Base-by-base conservation (phyloP, 2,888 invertebrate species). In the Iphiclides podalirius region DNA sequence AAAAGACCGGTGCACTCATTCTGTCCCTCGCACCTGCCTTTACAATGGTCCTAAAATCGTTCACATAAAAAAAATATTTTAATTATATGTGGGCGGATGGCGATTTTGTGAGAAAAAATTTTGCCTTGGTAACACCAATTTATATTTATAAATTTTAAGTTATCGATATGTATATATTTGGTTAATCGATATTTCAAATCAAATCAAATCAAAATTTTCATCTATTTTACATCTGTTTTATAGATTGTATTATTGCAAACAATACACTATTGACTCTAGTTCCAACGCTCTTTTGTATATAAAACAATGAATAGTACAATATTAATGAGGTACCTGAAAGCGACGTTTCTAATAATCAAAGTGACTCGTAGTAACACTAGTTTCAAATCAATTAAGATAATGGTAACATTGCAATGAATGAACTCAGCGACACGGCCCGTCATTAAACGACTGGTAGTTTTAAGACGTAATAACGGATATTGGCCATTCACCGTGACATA, bases 1-100 rank as follows among this genome's bases (percentile, higher is more conserved):
- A 81, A 76, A 72, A 65, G 62, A 59, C 66, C 62, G 63, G 61
- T 59, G 67, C 61, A 67, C 68, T 68, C 73, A 70, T 63, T 60
- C 35, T 53, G 65, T 55, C 52, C 47, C 55, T 52, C 52, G 57
- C 66, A 67, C 70, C 70, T 72, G 71, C 60, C 51, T 46, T 51
- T 54, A 53, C 70, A 73, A 44, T 72, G 71, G 66, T 66, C 58
- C 65, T 64, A 64, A 67, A 47, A 71, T 65, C 64, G n/a, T 64
- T 64, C 64, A 64, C 26, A 16, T 53, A 52, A 40, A 64, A n/a
- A 60, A 61, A 63, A 60, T 60, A 60, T 59, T 64, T n/a, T 64
- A 61, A 58, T 61, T 64, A 63, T 63, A 40, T 43, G 52, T 55
- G 38, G 40, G 45, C 33, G 31, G 37, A 28, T 31, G n/a, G 23